Percentiles rank a stretch among this genome's conserved stretches.
These are phyloP conservation scores for Istiophorus platypterus DNA, from an alignment of 2,113 vertebrate species.

Conservation along the genomic window DNA sequence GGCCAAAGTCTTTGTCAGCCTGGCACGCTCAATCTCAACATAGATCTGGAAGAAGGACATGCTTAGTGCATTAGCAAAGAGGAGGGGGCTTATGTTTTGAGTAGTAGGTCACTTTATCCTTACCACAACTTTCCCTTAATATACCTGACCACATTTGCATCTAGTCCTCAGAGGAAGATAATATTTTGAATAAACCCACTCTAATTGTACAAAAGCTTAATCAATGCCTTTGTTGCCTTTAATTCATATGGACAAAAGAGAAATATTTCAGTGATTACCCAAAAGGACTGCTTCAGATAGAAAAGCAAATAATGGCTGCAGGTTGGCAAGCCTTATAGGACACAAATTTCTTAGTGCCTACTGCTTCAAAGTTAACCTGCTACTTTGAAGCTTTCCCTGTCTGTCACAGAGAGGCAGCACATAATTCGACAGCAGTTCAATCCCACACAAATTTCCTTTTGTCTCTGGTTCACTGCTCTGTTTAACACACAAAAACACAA, in stretches of 20 bases:
- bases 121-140: neutral
- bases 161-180: too few relatives aligned
- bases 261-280: neutral
- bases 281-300: neutral
- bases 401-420: neutral
- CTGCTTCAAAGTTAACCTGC: neutral
- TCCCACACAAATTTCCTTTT: neutral
- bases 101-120: neutral
- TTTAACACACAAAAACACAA: slow-evolving; percentile 1
- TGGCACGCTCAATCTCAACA: slow-evolving; percentile 97
- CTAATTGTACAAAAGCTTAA: too few relatives aligned
- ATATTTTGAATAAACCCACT: neutral
- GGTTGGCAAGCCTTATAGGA: neutral
- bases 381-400: neutral
- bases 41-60: slow-evolving; percentile 89
- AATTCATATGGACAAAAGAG: neutral
- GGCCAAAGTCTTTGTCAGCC: slow-evolving; percentile 94
- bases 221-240: neutral
- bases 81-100: neutral
- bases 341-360: neutral
- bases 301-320: neutral
- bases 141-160: neutral
- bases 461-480: neutral
- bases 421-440: neutral
- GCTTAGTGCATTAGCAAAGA: neutral